Percentiles rank a stretch among this genome's conserved stretches.
These are phyloP conservation scores for Cotesia chilonis DNA, from an alignment of 1,140 invertebrate genomes.

Conservation along the genomic window DNA sequence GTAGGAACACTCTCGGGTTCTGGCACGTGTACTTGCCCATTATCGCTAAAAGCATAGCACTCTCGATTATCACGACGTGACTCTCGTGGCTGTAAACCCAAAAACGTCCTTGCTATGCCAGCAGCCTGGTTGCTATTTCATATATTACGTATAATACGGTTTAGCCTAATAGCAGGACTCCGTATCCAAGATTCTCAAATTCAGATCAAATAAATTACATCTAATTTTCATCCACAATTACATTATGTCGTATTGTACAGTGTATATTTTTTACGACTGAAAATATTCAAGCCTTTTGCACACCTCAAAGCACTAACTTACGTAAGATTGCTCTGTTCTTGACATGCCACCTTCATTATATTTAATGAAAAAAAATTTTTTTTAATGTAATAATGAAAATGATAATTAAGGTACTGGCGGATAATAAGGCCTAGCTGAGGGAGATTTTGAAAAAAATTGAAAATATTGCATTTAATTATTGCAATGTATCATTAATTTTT, in stretches of 20 bases:
- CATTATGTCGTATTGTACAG: too few relatives aligned
- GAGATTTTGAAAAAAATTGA: too few relatives aligned
- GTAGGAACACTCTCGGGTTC: constrained; percentile 47
- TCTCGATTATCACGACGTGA: constrained; percentile 62
- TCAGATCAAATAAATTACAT: constrained; percentile 1
- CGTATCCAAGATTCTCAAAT: background rate
- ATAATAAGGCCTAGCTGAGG: too few relatives aligned
- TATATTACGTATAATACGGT: constrained; percentile 25
- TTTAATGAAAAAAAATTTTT: too few relatives aligned
- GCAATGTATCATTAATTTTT: too few relatives aligned
- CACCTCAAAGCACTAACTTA: too few relatives aligned
- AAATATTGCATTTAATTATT: too few relatives aligned
- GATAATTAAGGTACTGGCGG: too few relatives aligned
- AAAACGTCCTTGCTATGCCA: constrained; percentile 41
- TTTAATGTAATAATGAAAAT: too few relatives aligned
- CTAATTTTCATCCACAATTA: too few relatives aligned
- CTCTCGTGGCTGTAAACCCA: constrained; percentile 39
- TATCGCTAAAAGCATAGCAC: constrained; percentile 64
- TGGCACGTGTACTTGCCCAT: constrained; percentile 62
- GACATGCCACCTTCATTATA: too few relatives aligned
- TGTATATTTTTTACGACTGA: background rate
- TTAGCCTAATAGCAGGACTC: background rate
- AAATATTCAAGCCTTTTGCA: background rate
- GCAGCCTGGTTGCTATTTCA: constrained; percentile 1
- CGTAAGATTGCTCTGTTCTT: background rate